phyloP scores from a whole-genome alignment of 2,797 vertebrate genomes.

The Crenichthys baileyi region DNA sequence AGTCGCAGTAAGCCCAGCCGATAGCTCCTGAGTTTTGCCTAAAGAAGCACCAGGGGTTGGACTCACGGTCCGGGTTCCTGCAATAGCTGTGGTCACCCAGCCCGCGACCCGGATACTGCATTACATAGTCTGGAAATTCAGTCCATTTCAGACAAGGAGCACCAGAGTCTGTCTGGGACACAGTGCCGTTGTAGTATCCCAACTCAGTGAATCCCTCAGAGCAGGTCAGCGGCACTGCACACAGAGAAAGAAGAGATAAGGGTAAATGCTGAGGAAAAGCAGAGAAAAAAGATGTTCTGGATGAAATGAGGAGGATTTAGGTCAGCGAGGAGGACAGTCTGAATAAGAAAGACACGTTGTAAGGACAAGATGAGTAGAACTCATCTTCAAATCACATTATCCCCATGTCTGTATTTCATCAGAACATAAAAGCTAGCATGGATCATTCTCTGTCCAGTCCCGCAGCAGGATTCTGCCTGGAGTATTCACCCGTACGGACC shows the following conservation, averaged over 20 bases:
- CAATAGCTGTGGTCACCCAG: slow-evolving; percentile 91
- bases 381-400: slow-evolving; percentile 46
- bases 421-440: slow-evolving; percentile 56
- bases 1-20: slow-evolving; percentile 92
- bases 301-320: slow-evolving; percentile 42
- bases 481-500: slow-evolving; percentile 41
- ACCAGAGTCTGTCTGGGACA: slow-evolving; percentile 87
- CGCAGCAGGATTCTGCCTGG: slow-evolving; percentile 43
- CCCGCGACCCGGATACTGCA: slow-evolving; percentile 89
- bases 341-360: slow-evolving; percentile 28
- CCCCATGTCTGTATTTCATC: slow-evolving; percentile 56
- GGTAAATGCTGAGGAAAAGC: slow-evolving; percentile 17
- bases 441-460: slow-evolving; percentile 18
- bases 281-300: slow-evolving; percentile 46
- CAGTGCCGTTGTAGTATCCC: slow-evolving; percentile 90
- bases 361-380: slow-evolving; percentile 21
- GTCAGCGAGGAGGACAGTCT: slow-evolving; percentile 44
- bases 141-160: slow-evolving; percentile 87
- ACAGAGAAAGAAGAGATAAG: background rate
- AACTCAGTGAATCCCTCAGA: slow-evolving; percentile 83
- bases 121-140: slow-evolving; percentile 91
- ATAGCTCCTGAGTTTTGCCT: slow-evolving; percentile 87
- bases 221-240: slow-evolving; percentile 81
- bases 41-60: slow-evolving; percentile 92
- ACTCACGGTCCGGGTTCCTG: slow-evolving; percentile 89